These are phyloP conservation scores for Metaphire vulgaris DNA, from an alignment of 1,140 invertebrate species.

Conservation along the genomic window DNA sequence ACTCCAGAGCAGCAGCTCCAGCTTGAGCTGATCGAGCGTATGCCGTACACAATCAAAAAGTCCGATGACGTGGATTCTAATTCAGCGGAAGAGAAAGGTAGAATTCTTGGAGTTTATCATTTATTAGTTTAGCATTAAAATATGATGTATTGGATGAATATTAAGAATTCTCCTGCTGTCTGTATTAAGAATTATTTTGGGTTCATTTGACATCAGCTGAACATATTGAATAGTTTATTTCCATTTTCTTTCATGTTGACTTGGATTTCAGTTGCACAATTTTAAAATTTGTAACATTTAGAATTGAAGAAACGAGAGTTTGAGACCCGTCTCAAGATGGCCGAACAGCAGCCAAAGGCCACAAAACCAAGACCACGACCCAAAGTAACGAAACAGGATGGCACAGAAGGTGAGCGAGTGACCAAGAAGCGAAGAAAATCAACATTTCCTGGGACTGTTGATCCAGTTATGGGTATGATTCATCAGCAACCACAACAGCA, in stretches of 20 bases:
- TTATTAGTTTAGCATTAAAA: too few species aligned
- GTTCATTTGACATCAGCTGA: background rate
- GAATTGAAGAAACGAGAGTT: background rate
- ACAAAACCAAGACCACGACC: conserved; percentile 3
- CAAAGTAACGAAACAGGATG: background rate
- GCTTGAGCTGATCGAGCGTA: conserved; percentile 51
- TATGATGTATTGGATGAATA: background rate
- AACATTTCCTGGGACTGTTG: background rate
- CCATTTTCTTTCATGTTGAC: too few species aligned
- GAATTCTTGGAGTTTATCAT: conserved; percentile 25
- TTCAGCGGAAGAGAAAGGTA: conserved; percentile 26
- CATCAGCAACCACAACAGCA: conserved; percentile 36
- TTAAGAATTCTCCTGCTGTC: background rate
- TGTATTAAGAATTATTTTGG: background rate
- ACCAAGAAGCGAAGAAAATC: background rate
- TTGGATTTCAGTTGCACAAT: too few species aligned
- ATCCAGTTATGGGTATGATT: conserved; percentile 55
- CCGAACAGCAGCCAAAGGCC: background rate
- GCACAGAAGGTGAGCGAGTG: background rate
- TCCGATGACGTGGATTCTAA: conserved; percentile 39
- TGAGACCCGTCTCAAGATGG: background rate
- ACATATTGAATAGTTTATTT: too few species aligned
- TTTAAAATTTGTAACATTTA: too few species aligned
- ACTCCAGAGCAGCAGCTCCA: conserved; percentile 52
- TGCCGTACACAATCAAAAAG: conserved; percentile 47